phyloP scores from a whole-genome alignment of 2,113 vertebrate genomes.

The Petaurus breviceps region DNA sequence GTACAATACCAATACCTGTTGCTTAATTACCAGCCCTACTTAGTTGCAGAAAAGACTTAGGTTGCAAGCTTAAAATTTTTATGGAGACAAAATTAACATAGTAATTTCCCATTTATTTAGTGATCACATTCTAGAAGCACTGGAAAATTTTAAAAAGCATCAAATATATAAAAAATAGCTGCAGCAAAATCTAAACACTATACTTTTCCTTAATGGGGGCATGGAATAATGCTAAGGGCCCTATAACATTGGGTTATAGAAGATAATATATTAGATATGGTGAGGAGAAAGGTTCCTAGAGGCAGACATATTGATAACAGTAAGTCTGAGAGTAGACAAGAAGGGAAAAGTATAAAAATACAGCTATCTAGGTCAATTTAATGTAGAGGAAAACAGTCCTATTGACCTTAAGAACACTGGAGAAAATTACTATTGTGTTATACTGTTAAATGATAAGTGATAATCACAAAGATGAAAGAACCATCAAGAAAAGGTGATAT shows the following conservation, averaged over 20 bases:
- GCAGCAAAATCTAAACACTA: neutral
- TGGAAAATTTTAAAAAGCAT: conserved; percentile 1
- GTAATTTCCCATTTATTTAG: conserved; percentile 8
- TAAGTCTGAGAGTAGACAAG: neutral
- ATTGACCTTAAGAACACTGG: neutral
- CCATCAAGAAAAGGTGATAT: conserved; percentile 21
- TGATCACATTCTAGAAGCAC: conserved; percentile 20
- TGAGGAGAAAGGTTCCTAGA: neutral
- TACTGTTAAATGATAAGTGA: neutral
- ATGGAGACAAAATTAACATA: conserved; percentile 43
- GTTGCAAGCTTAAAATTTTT: conserved; percentile 38
- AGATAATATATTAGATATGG: neutral
- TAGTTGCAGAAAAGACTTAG: conserved; percentile 17
- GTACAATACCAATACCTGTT: conserved; percentile 22
- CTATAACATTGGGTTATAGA: neutral
- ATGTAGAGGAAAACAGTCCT: neutral
- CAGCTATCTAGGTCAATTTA: neutral
- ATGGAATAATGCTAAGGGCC: neutral
- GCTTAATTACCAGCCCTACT: conserved; percentile 17
- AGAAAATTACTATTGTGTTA: neutral
- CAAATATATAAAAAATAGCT: neutral
- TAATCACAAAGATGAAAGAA: conserved; percentile 42
- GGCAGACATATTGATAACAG: neutral
- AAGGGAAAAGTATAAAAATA: neutral
- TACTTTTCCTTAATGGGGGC: neutral